Base-by-base conservation (phyloP, 1,140 invertebrate species). In the Battus philenor region DNA sequence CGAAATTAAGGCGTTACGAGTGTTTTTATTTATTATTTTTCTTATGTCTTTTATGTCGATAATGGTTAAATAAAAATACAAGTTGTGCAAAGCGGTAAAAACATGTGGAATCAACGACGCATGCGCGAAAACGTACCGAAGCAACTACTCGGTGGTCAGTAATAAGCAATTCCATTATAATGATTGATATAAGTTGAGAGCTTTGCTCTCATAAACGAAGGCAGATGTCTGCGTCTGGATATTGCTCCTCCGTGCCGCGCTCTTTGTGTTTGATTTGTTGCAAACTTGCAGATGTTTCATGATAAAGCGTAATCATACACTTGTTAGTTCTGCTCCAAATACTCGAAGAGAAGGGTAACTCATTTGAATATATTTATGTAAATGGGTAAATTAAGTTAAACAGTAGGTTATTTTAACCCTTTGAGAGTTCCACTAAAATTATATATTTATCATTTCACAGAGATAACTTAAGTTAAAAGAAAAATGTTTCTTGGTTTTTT, bases 151-250 rank as follows among this genome's bases (percentile, higher is more conserved):
- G 36, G 13, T 17, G 24, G 13, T 41, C 11, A 26, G 13, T 27
- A 16, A 41, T 41, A 41, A 41, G 22, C 16, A 27, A 16, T 27
- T 41, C 8, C 4, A 41, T 41, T 16, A 41, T 41, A 41, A 41
- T 41, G 38, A 41, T 41, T 16, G 24, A 41, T 41, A 12, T 5
- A 29, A 16, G 22, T 26, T 27, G 16, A 41, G 38, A 41, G 38
- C 38, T 27, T 41, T 41, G 24, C 12, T 27, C 11, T 41, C 24
- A 26, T 41, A 41, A 41, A 27, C 22, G 38, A 26, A 41, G 6
- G 9, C 38, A 41, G 13, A 41, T 41, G 38, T 41, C 15, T 15
- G 38, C 38, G 15, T 10, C 15, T 9, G 13, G 10, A 27, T n/a
- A 16, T 18, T 27, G 24, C 12, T 34, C 17, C 33, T 24, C 12